Conservation (phyloP, 2,113 vertebrate genomes). For the Peromyscus maniculatus region DNA sequence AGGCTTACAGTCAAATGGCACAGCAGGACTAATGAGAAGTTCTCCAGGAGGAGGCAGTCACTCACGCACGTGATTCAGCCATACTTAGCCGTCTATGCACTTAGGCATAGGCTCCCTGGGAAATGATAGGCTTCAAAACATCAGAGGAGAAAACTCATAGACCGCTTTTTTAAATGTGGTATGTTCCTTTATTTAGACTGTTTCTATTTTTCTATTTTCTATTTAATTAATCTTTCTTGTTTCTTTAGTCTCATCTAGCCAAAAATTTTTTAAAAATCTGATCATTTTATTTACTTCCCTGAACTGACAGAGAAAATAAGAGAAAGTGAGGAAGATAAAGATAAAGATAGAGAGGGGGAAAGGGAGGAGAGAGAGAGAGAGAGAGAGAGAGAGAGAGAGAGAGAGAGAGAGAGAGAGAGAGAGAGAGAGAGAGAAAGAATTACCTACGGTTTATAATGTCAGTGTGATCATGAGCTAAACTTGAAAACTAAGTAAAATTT, state of each 20-base stretch:
- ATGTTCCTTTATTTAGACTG: neutral
- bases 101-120: slow-evolving; percentile 69
- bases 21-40: slow-evolving; percentile 84
- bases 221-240: slow-evolving; percentile 19
- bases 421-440: neutral
- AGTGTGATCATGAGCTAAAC: slow-evolving; percentile 57
- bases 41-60: slow-evolving; percentile 83
- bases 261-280: slow-evolving; percentile 24
- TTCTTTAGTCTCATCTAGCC: neutral
- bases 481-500: slow-evolving; percentile 59
- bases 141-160: neutral
- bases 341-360: neutral
- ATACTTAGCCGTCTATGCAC: slow-evolving; percentile 60
- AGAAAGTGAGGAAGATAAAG: neutral
- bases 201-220: neutral
- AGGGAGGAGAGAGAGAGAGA: neutral
- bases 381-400: neutral
- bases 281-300: neutral
- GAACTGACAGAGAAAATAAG: neutral
- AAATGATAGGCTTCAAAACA: slow-evolving; percentile 64
- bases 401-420: neutral
- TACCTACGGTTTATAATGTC: neutral
- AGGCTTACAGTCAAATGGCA: slow-evolving; percentile 82
- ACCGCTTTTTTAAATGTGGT: neutral
- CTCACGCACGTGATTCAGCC: slow-evolving; percentile 80